phyloP scores from a whole-genome alignment of 2,888 invertebrate species.

The Athalia rosae region DNA sequence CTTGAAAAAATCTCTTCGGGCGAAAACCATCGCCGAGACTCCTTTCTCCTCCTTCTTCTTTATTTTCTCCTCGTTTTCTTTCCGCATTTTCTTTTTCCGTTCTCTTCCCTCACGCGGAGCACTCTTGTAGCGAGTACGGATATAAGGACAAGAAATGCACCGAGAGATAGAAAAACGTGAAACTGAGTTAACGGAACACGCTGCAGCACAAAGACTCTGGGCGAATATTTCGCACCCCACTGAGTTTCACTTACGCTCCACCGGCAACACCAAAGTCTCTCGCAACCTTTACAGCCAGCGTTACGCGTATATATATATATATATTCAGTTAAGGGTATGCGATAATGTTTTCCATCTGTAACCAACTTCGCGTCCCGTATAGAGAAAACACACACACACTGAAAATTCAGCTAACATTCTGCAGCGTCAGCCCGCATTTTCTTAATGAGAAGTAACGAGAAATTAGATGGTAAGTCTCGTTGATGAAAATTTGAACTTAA shows the following conservation, averaged over 20 bases:
- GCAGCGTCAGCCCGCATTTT: too few relatives aligned
- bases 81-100: too few relatives aligned
- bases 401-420: too few relatives aligned
- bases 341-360: too few relatives aligned
- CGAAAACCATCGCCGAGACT: not conserved
- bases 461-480: too few relatives aligned
- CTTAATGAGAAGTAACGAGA: too few relatives aligned
- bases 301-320: not conserved
- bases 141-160: constrained; percentile 5
- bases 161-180: constrained; percentile 3
- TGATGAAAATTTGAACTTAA: too few relatives aligned
- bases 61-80: not conserved
- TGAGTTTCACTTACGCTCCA: constrained; percentile 35
- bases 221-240: constrained; percentile 40
- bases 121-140: not conserved
- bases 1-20: constrained; percentile 11
- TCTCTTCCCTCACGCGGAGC: too few relatives aligned
- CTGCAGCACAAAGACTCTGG: constrained; percentile 11
- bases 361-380: too few relatives aligned
- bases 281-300: not conserved
- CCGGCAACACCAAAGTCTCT: constrained; percentile 13
- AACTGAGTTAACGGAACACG: not conserved
- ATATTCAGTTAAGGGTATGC: not conserved
- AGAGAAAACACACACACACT: too few relatives aligned
- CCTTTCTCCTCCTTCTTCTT: constrained; percentile 11